Evolutionary conservation across 1,140 invertebrate species (phyloP).

Genomic region (Anastrepha obliqua): DNA sequence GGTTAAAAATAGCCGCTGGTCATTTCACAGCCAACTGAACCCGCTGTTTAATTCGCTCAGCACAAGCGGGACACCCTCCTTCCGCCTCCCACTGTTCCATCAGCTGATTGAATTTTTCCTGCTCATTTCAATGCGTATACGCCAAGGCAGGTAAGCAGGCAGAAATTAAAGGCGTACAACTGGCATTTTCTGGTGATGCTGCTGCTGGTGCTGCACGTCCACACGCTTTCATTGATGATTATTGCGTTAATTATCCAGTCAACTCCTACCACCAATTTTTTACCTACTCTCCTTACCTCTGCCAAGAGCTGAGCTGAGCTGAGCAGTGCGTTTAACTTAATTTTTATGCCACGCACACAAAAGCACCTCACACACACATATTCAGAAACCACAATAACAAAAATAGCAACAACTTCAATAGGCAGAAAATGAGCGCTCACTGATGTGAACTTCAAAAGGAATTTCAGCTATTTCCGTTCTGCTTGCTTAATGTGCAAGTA

Average conservation of each 20-base stretch:
- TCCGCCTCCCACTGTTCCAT: not conserved
- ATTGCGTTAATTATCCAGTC: slow-evolving; percentile 72
- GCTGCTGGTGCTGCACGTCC: slow-evolving; percentile 29
- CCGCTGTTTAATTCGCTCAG: not conserved
- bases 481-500: not conserved
- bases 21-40: slow-evolving; percentile 47
- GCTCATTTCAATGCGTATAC: slow-evolving; percentile 27
- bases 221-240: slow-evolving; percentile 70
- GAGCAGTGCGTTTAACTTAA: slow-evolving; percentile 3
- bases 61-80: not conserved
- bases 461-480: slow-evolving; percentile 69
- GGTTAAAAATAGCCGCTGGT: slow-evolving; percentile 57
- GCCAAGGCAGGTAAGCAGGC: not conserved
- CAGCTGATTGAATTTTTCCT: not conserved
- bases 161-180: not conserved
- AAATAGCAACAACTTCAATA: slow-evolving; percentile 14
- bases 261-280: not conserved
- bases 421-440: not conserved
- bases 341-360: not conserved
- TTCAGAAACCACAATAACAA: not conserved
- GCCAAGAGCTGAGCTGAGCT: not conserved
- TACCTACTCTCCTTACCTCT: not conserved
- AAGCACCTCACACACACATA: not conserved
- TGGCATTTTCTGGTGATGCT: slow-evolving; percentile 5
- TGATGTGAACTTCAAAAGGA: slow-evolving; percentile 72